Evolutionary conservation across 23 tunicate species (phyloP), one percentile per base, ranked within the genome.

Genomic region (Clavelina lepadiformis): DNA sequence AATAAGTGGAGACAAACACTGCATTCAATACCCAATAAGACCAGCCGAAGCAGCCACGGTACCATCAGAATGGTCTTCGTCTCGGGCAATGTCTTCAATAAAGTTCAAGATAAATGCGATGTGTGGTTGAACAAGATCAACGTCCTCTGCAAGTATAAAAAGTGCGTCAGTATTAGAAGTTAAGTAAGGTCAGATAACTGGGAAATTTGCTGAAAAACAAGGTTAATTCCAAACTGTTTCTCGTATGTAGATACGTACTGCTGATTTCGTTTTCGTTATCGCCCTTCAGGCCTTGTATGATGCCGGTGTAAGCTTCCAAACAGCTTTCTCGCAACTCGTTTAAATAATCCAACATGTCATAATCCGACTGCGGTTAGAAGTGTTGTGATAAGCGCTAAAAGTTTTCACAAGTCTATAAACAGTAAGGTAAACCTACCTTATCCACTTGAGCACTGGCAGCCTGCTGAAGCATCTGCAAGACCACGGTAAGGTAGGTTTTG

Each of bases 221-320:
- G 15, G 15, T 41, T 8, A 41, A 41, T 11, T 41, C 11, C 11
- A 41, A 41, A 41, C 49, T 41, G 49, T 15, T 41, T 15, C 11
- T 15, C 13, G 15, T 41, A 15, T 41, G 49, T 41, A 8, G 49
- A 11, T 4, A 63, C 69, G 22, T 63, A 88, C 96, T 72, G 53
- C 55, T 80, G 23, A 71, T 71, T 41, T 88, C 81, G 62, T 73
- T 71, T 23, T 78, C 64, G 37, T 78, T 64, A 62, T 93, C 98
- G 29, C 98, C 98, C 46, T 85, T 85, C 52, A 93, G 37, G 26
- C 98, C 98, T 55, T 93, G 98, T n/a, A 93, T 85, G 61, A 93
- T 93, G 27, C 98, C 98, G 3, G 98, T 93, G 79, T 77, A 93
- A 68, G 98, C 85, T 57, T 93, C 98, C 34, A 93, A 63, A 45